Conservation (phyloP, 2,797 vertebrate genomes). For the Phrynocephalus vlangalii region DNA sequence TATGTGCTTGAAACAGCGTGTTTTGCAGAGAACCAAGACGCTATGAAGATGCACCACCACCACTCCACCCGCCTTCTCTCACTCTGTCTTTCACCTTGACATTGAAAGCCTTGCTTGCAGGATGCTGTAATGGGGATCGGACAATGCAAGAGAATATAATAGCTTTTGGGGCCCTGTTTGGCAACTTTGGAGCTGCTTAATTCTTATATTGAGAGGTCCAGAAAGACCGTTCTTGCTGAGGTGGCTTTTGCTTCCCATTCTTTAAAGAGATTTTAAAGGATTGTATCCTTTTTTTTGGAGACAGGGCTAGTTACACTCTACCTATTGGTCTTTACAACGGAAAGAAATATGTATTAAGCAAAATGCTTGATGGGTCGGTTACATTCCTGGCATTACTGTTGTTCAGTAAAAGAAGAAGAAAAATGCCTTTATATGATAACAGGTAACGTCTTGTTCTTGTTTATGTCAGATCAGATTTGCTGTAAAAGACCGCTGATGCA, state of each 20-base stretch:
- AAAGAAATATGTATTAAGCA: not conserved
- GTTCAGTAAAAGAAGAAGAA: not conserved
- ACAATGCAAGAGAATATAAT: slow-evolving; percentile 28
- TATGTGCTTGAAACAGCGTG: slow-evolving; percentile 54
- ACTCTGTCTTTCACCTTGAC: slow-evolving; percentile 40
- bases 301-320: fast-evolving
- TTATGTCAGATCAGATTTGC: not conserved
- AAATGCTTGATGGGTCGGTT: fast-evolving
- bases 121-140: not conserved
- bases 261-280: not conserved
- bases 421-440: not conserved
- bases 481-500: too few species aligned
- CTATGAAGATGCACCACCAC: not conserved
- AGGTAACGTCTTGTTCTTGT: fast-evolving
- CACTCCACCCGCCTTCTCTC: slow-evolving; percentile 21
- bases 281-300: not conserved
- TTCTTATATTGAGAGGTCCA: slow-evolving; percentile 33
- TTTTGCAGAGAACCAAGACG: slow-evolving; percentile 41
- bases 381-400: not conserved
- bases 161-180: not conserved
- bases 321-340: slow-evolving; percentile 27
- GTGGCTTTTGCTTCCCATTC: slow-evolving; percentile 42
- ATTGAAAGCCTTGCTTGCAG: slow-evolving; percentile 33
- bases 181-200: slow-evolving; percentile 1
- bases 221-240: not conserved